A percentile compares a stretch with the other conserved stretches of the same genome.
phyloP scores from a whole-genome alignment of 2,888 invertebrate genomes.

The Stomorhina lunata region DNA sequence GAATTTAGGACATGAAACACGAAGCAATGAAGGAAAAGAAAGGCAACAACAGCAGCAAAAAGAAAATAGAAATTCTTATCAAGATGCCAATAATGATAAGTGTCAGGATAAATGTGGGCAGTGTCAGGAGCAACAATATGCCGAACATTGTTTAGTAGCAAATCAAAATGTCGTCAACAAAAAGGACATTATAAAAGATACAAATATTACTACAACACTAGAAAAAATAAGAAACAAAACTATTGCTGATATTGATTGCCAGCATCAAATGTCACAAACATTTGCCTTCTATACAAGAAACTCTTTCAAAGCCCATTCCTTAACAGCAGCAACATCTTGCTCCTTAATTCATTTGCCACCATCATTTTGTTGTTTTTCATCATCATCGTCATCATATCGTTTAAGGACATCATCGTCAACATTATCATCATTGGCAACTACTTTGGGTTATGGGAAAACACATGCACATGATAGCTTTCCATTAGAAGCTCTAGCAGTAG shows the following conservation, averaged over 20 bases:
- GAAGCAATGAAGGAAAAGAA: slow-evolving; percentile 27
- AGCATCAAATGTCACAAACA: slow-evolving; percentile 62
- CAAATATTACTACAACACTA: slow-evolving; percentile 26
- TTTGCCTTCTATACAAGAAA: slow-evolving; percentile 26
- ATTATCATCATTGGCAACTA: slow-evolving; percentile 34
- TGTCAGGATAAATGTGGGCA: slow-evolving; percentile 32
- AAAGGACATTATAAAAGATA: slow-evolving; percentile 25
- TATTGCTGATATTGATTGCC: slow-evolving; percentile 35
- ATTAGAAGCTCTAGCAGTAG: slow-evolving; percentile 47
- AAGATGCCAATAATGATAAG: slow-evolving; percentile 38
- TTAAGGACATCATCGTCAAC: slow-evolving; percentile 4
- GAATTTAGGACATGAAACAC: slow-evolving; percentile 32
- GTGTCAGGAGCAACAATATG: slow-evolving; percentile 6
- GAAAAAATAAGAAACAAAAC: slow-evolving; percentile 9
- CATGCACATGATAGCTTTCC: slow-evolving; percentile 59
- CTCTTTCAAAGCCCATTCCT: slow-evolving; percentile 21
- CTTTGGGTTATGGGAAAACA: slow-evolving; percentile 29
- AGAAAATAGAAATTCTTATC: slow-evolving; percentile 33
- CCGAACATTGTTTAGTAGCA: slow-evolving; percentile 51
- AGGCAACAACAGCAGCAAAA: no score
- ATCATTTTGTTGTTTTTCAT: slow-evolving; percentile 26
- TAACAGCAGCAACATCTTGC: slow-evolving; percentile 16
- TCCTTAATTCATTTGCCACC: slow-evolving; percentile 17
- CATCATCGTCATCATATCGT: neutral
- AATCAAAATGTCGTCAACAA: slow-evolving; percentile 63